Conservation (phyloP, 2,113 vertebrate species). For the Crotalus horridus region DNA sequence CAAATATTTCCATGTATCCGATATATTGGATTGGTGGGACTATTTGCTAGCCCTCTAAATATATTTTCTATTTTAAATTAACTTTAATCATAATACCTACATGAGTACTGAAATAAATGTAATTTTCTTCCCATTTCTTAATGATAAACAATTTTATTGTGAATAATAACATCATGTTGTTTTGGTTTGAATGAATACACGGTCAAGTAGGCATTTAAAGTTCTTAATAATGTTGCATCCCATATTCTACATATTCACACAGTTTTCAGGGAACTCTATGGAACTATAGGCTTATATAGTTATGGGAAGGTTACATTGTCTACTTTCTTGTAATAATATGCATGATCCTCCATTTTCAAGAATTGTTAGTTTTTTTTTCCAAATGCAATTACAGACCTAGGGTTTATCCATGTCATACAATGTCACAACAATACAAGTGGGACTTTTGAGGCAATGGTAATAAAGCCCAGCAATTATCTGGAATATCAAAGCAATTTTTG, state of each 20-base stretch:
- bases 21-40: background rate
- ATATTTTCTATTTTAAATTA: background rate
- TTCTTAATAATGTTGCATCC: background rate
- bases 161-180: background rate
- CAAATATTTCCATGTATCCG: background rate
- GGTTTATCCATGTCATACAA: conserved; percentile 22
- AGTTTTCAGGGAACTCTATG: background rate
- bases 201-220: background rate
- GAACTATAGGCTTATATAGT: background rate
- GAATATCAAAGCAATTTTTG: conserved; percentile 38
- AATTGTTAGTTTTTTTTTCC: background rate
- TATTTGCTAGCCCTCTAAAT: background rate
- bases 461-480: conserved; percentile 29
- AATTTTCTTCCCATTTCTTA: background rate
- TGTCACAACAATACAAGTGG: conserved; percentile 30
- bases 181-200: background rate
- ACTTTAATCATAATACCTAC: background rate
- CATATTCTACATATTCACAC: background rate
- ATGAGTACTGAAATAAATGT: background rate
- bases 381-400: conserved; percentile 24
- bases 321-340: conserved; percentile 7
- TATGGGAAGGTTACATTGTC: background rate
- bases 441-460: conserved; percentile 14
- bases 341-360: conserved; percentile 13
- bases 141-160: background rate